Evolutionary conservation across 2,113 vertebrate genomes (phyloP), one percentile per base, ranked within the genome.

Genomic region (Elaphurus davidianus): DNA sequence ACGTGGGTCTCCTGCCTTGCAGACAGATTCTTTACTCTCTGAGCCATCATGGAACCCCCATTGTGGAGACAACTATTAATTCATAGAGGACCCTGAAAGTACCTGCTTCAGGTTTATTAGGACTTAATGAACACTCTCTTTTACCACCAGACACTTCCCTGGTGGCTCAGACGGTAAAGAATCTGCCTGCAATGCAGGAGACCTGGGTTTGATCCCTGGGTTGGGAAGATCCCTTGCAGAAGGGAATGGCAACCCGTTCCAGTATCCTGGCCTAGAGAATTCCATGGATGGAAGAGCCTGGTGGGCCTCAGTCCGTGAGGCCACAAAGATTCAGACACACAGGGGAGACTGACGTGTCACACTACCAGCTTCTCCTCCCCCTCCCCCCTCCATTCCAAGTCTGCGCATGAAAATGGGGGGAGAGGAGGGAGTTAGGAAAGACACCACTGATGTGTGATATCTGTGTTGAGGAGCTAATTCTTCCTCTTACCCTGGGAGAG

Each of bases 341-440:
- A 3, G 0, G 23, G 15, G 40, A 43, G 71, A 76, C 23, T 76
- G 43, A 43, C 12, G 7, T 43, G 36, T 27, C 36, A 43, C 40
- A 76, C 33, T n/a, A 21, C 8, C 15, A 36, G 7, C 25, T 17
- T 28, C 43, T 43, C 1, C 3, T 1, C 12, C 12, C 40, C 21
- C 3, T 7, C 1, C 12, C 7, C 3, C 3, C 0, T 3, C 3
- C 7, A 8, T 14, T 43, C 23, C 14, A 85, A 52, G n/a, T 74
- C 59, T 91, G 9, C 10, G 19, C 5, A 82, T 40, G 28, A 23
- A 74, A 76, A 82, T 90, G 19, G 45, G 16, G 1, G 12, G 45
- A 8, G 27, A 43, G 87, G 57, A 36, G 21, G 7, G 16, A 36
- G 13, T 28, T 25, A 9, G 43, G 43, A 28, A 25, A 52, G 47